Conservation (phyloP, 64 coral and sea anemone genomes). For the Actinia equina region DNA sequence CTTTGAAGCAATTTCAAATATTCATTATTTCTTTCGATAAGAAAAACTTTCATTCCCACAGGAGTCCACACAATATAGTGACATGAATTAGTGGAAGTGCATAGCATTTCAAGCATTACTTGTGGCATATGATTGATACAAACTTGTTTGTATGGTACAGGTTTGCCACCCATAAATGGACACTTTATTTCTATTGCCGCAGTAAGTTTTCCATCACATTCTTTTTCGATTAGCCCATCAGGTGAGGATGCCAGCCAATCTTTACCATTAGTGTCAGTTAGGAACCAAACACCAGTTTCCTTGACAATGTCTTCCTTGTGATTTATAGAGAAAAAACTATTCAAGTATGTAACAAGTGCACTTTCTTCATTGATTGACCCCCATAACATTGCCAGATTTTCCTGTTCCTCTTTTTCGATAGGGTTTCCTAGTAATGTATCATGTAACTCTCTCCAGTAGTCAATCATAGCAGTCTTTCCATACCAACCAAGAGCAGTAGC, state of each 20-base stretch:
- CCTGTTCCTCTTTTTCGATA: too few species aligned
- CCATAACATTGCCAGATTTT: slow-evolving; percentile 44
- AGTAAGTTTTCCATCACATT: not conserved
- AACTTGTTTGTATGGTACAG: too few species aligned
- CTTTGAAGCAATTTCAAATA: too few species aligned
- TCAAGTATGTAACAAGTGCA: slow-evolving; percentile 33
- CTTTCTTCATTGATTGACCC: slow-evolving; percentile 41
- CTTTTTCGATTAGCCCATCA: slow-evolving; percentile 14
- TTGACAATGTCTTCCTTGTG: not conserved
- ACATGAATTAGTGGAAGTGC: too few species aligned
- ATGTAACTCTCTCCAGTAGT: slow-evolving; percentile 16
- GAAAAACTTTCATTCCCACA: too few species aligned
- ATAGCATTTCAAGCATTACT: too few species aligned
- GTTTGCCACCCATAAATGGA: slow-evolving; percentile 42
- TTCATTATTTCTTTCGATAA: too few species aligned
- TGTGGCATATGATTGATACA: too few species aligned
- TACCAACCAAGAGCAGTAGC: slow-evolving; percentile 38
- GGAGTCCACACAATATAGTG: too few species aligned
- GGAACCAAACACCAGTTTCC: slow-evolving; percentile 44
- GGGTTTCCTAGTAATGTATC: too few species aligned
- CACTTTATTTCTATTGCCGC: slow-evolving; percentile 39
- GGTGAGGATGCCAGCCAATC: slow-evolving; percentile 34
- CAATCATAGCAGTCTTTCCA: slow-evolving; percentile 41
- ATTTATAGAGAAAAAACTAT: slow-evolving; percentile 7
- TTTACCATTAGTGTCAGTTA: slow-evolving; percentile 15